Percentiles rank a stretch among this genome's conserved stretches.
Conservation (phyloP, 2,797 vertebrate species). For the Columba guinea region DNA sequence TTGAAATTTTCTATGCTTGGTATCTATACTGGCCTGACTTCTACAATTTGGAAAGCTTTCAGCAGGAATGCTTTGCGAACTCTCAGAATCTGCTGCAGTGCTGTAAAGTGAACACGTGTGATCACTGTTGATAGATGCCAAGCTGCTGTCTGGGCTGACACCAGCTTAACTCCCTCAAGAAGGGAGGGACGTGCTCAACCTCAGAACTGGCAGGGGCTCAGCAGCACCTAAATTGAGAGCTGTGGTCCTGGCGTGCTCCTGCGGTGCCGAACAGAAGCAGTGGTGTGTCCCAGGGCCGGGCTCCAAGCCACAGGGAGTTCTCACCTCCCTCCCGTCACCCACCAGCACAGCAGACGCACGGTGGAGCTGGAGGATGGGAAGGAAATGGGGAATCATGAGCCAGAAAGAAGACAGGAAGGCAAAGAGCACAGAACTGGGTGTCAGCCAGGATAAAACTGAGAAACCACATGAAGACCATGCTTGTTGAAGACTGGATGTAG, state of each 20-base stretch:
- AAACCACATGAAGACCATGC: background rate
- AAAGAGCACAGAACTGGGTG: background rate
- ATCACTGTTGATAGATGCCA: fast-evolving
- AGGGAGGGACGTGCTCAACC: background rate
- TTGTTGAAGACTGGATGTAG: background rate
- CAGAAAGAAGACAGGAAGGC: background rate
- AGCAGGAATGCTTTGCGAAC: background rate
- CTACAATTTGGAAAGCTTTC: background rate
- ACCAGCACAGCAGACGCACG: background rate
- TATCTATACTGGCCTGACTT: background rate
- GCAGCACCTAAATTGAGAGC: background rate
- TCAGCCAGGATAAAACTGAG: background rate
- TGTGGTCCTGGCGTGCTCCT: background rate
- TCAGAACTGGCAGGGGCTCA: background rate
- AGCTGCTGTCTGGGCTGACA: background rate
- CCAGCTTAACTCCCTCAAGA: background rate
- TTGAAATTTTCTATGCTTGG: background rate
- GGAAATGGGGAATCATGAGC: background rate
- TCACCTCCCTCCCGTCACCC: background rate
- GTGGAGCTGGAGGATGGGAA: background rate
- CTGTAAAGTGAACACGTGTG: background rate
- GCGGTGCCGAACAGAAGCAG: background rate
- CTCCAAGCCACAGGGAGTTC: background rate
- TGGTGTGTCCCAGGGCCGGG: background rate
- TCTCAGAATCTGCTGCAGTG: background rate